Conservation (phyloP, 1,140 invertebrate genomes). For the Rhizoglyphus robini region DNA sequence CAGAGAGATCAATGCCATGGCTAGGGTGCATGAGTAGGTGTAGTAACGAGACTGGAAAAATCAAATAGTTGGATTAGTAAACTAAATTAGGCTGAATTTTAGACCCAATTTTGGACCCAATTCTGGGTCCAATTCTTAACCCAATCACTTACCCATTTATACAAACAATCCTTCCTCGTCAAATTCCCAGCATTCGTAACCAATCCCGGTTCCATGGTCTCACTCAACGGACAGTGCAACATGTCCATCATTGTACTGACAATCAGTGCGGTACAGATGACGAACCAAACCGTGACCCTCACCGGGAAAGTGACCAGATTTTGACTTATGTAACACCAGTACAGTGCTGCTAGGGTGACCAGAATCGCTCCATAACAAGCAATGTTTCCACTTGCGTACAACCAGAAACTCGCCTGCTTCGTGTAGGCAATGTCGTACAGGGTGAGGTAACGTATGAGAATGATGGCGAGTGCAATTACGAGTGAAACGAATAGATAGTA, state of each 20-base stretch:
- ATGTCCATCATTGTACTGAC: neutral
- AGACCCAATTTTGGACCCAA: too few species aligned
- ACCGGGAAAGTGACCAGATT: neutral
- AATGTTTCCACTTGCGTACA: neutral
- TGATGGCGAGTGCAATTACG: slow-evolving; percentile 41
- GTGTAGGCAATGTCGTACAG: neutral
- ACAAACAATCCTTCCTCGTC: slow-evolving; percentile 13
- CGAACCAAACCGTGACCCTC: slow-evolving; percentile 12
- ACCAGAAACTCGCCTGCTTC: neutral
- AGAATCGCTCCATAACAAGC: slow-evolving; percentile 41
- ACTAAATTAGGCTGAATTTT: neutral
- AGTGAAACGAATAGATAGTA: slow-evolving; percentile 41
- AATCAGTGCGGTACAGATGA: neutral
- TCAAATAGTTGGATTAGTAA: neutral
- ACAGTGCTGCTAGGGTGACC: slow-evolving; percentile 33
- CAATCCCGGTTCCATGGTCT: neutral
- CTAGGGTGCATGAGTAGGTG: slow-evolving; percentile 59
- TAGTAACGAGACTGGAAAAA: slow-evolving; percentile 48
- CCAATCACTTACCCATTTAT: slow-evolving; percentile 18
- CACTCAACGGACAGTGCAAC: slow-evolving; percentile 7
- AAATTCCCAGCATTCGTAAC: neutral
- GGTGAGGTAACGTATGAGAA: slow-evolving; percentile 12
- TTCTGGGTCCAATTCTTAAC: too few species aligned
- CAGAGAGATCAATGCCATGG: slow-evolving; percentile 58
- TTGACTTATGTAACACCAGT: neutral